Evolutionary conservation across 2,797 vertebrate genomes (phyloP).

Genomic region (Tangara arthus): DNA sequence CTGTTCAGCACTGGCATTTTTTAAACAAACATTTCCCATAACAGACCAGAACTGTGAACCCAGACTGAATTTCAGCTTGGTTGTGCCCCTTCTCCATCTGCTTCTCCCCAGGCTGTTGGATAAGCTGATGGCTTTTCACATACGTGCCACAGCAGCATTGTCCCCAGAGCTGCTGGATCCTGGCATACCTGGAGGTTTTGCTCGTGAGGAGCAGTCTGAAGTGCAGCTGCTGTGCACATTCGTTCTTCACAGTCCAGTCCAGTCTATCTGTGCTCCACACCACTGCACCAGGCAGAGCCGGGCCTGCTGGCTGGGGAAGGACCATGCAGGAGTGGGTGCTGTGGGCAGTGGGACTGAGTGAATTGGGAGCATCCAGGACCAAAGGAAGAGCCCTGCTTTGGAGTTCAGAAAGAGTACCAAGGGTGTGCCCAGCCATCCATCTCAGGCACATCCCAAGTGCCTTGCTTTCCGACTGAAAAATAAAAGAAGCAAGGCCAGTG

Average conservation of each 20-base stretch:
- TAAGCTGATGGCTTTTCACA: fast-evolving
- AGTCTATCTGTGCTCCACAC: fast-evolving
- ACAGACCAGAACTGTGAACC: background rate
- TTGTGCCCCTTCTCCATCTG: background rate
- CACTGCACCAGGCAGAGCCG: fast-evolving
- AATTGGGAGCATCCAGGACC: background rate
- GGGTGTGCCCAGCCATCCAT: background rate
- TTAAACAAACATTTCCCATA: background rate
- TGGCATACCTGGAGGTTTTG: fast-evolving
- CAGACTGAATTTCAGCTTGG: background rate
- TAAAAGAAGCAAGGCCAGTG: background rate
- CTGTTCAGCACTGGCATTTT: fast-evolving
- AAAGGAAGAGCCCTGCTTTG: background rate
- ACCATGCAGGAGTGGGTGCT: fast-evolving
- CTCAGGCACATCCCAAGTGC: fast-evolving
- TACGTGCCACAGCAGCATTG: fast-evolving
- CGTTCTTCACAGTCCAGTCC: fast-evolving
- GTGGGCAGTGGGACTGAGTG: background rate
- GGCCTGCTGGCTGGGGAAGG: background rate
- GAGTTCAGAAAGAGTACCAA: background rate
- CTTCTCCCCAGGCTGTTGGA: background rate
- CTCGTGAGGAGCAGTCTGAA: background rate
- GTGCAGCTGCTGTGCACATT: fast-evolving
- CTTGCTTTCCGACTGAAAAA: background rate
- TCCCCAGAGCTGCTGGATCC: fast-evolving